These are phyloP conservation scores for Microtus californicus DNA, from an alignment of 2,797 vertebrate species.

Conservation along the genomic window DNA sequence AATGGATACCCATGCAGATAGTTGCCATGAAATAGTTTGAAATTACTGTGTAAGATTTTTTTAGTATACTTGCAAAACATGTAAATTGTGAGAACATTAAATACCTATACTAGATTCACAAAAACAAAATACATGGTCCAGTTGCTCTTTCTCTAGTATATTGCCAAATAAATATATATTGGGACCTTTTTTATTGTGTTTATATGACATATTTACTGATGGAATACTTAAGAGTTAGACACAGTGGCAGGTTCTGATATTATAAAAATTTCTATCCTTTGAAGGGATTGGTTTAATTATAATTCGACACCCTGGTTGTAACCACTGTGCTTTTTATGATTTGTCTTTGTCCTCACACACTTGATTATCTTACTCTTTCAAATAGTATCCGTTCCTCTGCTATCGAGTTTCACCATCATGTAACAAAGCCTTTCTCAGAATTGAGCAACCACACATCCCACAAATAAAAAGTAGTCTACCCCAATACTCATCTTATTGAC, in stretches of 20 bases:
- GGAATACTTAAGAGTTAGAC: not conserved
- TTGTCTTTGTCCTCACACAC: accelerated
- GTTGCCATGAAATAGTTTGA: constrained; percentile 87
- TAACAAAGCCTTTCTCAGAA: not conserved
- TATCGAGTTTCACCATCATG: accelerated
- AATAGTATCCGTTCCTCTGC: not conserved
- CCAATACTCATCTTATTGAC: not conserved
- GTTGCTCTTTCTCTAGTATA: not conserved
- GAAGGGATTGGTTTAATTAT: not conserved
- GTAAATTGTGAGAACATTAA: constrained; percentile 66
- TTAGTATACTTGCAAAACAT: constrained; percentile 77
- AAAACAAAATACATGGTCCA: not conserved
- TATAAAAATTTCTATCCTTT: not conserved
- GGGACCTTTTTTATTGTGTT: no score
- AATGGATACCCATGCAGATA: constrained; percentile 81
- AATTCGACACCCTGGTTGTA: no score
- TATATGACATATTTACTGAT: accelerated
- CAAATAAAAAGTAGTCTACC: not conserved
- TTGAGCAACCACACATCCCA: accelerated
- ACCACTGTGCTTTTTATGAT: not conserved
- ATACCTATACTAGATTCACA: constrained; percentile 34
- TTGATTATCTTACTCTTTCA: not conserved
- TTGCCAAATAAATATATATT: not conserved
- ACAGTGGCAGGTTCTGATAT: not conserved
- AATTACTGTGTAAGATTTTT: constrained; percentile 76